Evolutionary conservation across 2,888 invertebrate species (phyloP).

Genomic region (Agrotis ipsilon): DNA sequence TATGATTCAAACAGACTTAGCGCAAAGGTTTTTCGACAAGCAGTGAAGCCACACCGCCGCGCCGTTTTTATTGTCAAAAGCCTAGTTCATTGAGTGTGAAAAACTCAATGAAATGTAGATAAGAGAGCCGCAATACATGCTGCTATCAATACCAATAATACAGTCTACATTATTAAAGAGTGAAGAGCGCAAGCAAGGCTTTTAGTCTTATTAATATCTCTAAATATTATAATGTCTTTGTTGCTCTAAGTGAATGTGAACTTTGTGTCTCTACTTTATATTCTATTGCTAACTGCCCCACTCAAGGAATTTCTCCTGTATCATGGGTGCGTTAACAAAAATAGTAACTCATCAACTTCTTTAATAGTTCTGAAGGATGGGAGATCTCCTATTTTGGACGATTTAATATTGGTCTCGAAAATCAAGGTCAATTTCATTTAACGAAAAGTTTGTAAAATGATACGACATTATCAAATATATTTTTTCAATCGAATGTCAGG

Average conservation of each 20-base stretch:
- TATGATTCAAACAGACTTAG: constrained; percentile 14
- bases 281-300: too few relatives aligned
- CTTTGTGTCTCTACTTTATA: too few relatives aligned
- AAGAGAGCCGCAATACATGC: too few relatives aligned
- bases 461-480: not conserved
- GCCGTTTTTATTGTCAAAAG: not conserved
- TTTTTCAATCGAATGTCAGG: not conserved
- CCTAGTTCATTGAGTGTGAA: not conserved
- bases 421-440: too few relatives aligned
- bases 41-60: not conserved
- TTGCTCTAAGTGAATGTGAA: too few relatives aligned
- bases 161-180: not conserved
- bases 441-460: not conserved
- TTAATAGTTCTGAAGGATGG: too few relatives aligned
- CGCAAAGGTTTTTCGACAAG: not conserved
- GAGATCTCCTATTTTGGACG: too few relatives aligned
- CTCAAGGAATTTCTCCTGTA: too few relatives aligned
- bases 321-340: too few relatives aligned
- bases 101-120: not conserved
- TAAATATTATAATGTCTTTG: too few relatives aligned
- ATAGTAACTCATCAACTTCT: too few relatives aligned
- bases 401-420: too few relatives aligned
- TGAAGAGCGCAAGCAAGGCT: not conserved
- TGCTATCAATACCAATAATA: not conserved
- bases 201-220: not conserved